A percentile compares a stretch with the other conserved stretches of the same genome.
These are phyloP conservation scores for Nymphalis urticae DNA, from an alignment of 2,888 invertebrate genomes.

Conservation along the genomic window DNA sequence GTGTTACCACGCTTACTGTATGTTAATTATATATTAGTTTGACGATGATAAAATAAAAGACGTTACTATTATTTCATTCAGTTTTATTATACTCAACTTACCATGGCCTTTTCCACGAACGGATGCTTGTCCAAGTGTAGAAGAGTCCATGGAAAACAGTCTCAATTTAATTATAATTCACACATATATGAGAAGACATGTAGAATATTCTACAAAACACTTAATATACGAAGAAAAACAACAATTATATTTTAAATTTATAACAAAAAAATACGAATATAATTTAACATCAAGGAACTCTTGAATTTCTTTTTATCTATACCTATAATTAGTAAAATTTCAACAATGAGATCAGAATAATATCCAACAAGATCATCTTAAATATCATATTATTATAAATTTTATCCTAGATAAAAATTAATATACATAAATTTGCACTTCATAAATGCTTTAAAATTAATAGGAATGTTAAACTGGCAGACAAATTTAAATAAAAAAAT, in stretches of 20 bases:
- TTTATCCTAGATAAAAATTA: slow-evolving; percentile 1
- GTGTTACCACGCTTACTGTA: slow-evolving; percentile 18
- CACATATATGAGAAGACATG: slow-evolving; percentile 50
- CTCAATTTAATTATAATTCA: slow-evolving; percentile 67
- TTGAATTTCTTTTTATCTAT: not conserved
- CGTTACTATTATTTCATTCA: slow-evolving; percentile 47
- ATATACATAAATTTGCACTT: slow-evolving; percentile 30
- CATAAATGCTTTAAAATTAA: slow-evolving; percentile 22
- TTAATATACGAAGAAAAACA: slow-evolving; percentile 24
- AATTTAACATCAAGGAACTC: not conserved
- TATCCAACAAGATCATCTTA: not conserved
- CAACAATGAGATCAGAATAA: slow-evolving; percentile 13
- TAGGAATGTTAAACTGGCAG: slow-evolving; percentile 27
- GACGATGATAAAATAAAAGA: slow-evolving; percentile 52
- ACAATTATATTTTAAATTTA: slow-evolving; percentile 22
- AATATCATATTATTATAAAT: not conserved
- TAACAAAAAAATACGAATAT: slow-evolving; percentile 20
- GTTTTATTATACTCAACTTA: slow-evolving; percentile 73
- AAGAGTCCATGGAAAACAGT: slow-evolving; percentile 79
- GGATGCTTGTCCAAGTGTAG: slow-evolving; percentile 70
- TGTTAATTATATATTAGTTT: not conserved
- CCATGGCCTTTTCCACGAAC: slow-evolving; percentile 77
- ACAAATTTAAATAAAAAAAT: slow-evolving; percentile 3
- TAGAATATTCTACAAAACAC: slow-evolving; percentile 26
- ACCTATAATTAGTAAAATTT: not conserved